Percentiles rank a stretch among this genome's conserved stretches.
Evolutionary conservation across 2,888 invertebrate genomes (phyloP).

Genomic region (Luperina testacea): DNA sequence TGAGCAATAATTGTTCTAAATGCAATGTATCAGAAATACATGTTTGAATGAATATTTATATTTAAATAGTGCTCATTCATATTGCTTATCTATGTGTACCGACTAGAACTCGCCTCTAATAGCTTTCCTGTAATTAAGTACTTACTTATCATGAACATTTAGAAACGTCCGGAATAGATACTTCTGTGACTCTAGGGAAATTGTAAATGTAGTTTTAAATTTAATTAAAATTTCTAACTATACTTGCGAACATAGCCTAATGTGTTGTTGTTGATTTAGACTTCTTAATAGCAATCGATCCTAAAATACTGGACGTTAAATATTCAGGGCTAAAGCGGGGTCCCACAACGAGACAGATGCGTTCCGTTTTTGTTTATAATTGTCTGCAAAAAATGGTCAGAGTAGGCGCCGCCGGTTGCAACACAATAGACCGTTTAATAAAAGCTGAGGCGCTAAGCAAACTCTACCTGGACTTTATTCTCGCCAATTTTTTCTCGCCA

Average conservation of each 20-base stretch:
- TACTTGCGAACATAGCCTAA: background rate
- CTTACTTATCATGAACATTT: constrained; percentile 67
- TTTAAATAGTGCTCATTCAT: constrained; percentile 56
- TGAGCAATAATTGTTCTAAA: constrained; percentile 42
- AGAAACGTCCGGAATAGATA: constrained; percentile 68
- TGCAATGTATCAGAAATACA: constrained; percentile 9
- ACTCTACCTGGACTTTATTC: constrained; percentile 81
- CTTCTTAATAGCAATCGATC: constrained; percentile 24
- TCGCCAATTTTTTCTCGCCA: constrained; percentile 78
- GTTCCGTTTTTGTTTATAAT: constrained; percentile 72
- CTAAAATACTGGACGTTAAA: constrained; percentile 50
- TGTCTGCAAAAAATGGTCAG: constrained; percentile 76
- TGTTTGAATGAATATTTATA: constrained; percentile 30
- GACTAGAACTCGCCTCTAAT: constrained; percentile 64
- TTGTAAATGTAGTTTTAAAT: constrained; percentile 42
- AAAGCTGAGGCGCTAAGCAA: constrained; percentile 77
- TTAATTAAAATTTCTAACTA: constrained; percentile 31
- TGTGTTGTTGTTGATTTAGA: constrained; percentile 19
- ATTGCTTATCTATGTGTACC: constrained; percentile 63
- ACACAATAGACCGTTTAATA: constrained; percentile 81
- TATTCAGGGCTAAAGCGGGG: constrained; percentile 57
- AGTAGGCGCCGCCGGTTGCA: constrained; percentile 84
- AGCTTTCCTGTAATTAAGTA: constrained; percentile 69
- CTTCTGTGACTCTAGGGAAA: constrained; percentile 57
- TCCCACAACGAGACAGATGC: constrained; percentile 67